Evolutionary conservation across 2,113 vertebrate genomes (phyloP).

Genomic region (Albula goreensis): DNA sequence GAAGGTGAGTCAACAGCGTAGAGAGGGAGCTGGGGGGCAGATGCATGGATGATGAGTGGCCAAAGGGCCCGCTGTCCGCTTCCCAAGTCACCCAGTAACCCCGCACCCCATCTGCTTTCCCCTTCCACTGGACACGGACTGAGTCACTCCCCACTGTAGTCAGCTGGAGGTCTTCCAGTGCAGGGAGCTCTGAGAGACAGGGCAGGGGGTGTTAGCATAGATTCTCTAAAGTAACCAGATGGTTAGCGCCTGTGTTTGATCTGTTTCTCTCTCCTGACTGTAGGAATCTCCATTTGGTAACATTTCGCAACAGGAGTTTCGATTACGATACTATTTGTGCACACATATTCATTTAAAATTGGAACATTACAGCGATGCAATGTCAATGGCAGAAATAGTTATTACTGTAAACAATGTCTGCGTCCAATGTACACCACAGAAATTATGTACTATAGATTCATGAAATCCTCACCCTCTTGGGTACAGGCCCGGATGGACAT

Average conservation of each 20-base stretch:
- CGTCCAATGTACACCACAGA: no score
- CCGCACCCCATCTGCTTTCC: constrained; percentile 54
- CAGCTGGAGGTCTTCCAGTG: constrained; percentile 70
- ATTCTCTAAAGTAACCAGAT: background rate
- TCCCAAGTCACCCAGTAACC: constrained; percentile 84
- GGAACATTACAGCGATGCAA: no score
- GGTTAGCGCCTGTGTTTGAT: background rate
- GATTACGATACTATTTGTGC: no score
- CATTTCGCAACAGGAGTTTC: no score
- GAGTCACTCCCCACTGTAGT: constrained; percentile 68
- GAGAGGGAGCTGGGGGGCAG: constrained; percentile 66
- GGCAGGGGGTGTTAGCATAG: background rate
- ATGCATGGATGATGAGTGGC: constrained; percentile 58
- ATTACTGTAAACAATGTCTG: no score
- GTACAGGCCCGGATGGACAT: constrained; percentile 90
- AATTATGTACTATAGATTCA: no score
- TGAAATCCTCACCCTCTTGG: constrained; percentile 69
- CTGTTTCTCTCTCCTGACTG: background rate
- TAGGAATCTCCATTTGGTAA: background rate
- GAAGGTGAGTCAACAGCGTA: constrained; percentile 68
- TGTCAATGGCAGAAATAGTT: no score
- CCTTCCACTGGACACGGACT: constrained; percentile 78
- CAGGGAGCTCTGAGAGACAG: constrained; percentile 59
- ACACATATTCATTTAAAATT: no score
- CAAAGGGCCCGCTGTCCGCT: constrained; percentile 29